These are phyloP conservation scores for Strix aluco DNA, from an alignment of 2,113 vertebrate species.

Conservation along the genomic window DNA sequence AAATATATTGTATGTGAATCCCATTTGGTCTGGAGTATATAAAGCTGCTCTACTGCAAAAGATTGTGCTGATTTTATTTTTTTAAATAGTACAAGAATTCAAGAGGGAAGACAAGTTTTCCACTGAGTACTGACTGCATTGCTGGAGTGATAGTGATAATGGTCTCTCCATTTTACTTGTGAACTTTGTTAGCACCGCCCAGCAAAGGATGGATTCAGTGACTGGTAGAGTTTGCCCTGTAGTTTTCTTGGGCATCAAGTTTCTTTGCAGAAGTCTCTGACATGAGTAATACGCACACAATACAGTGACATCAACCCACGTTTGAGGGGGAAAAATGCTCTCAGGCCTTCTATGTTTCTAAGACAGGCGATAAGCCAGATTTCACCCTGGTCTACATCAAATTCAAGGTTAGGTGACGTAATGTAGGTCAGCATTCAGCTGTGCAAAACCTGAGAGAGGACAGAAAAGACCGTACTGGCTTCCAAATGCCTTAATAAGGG, in stretches of 20 bases:
- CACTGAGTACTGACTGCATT: background rate
- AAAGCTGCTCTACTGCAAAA: background rate
- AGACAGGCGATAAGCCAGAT: constrained; percentile 14
- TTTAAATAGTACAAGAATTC: background rate
- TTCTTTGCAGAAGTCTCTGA: background rate
- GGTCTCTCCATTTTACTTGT: background rate
- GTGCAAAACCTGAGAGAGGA: constrained; percentile 24
- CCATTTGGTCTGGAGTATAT: background rate
- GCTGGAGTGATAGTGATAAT: background rate
- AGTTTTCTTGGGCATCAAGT: background rate
- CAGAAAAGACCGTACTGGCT: background rate
- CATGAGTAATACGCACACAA: background rate
- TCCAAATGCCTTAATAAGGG: constrained; percentile 71
- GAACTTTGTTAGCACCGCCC: background rate
- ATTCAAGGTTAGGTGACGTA: constrained; percentile 1
- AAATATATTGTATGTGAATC: background rate
- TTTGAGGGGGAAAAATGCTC: background rate
- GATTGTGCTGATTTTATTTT: background rate
- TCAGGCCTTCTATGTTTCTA: constrained; percentile 30
- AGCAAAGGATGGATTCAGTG: background rate
- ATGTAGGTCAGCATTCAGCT: constrained; percentile 39
- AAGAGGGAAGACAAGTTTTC: background rate
- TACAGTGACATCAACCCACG: constrained; percentile 8
- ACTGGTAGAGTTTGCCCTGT: background rate
- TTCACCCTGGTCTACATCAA: constrained; percentile 55